Evolutionary conservation across 1,140 invertebrate species (phyloP), one percentile per base, ranked within the genome.

Genomic region (Stenopsyche tienmushanensis): DNA sequence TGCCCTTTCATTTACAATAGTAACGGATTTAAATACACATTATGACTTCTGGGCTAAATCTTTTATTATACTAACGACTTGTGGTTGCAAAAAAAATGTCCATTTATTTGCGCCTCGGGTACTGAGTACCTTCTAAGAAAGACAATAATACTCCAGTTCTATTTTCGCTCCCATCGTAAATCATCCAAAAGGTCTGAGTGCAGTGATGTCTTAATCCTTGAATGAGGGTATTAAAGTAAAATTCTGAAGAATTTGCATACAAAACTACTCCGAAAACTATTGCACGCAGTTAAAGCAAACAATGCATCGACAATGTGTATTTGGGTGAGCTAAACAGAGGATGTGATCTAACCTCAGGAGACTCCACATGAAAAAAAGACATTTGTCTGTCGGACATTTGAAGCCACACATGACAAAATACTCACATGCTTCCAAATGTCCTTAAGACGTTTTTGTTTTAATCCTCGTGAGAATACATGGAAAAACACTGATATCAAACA

Each of bases 31-130:
- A 64, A 65, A 52, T 62, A 29, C 62, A 58, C 60, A 69, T 69
- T 69, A 69, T 69, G 67, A 69, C 67, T 69, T 69, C 58, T 69
- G 67, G 17, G 45, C 62, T 62, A 65, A 69, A 62, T 57, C 63
- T 24, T 58, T 64, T 64, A 62, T 69, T 55, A 45, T 55, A 34
- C 41, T 63, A 64, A 65, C 67, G 47, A 58, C 62, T 60, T 69
- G 67, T 44, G 67, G 67, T 69, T 58, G 39, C 53, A 50, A 20
- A 41, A 53, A 67, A 23, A 44, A 17, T 44, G 49, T 49, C 44
- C 49, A 21, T 57, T 21, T 23, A 23, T 55, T 39, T 55, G 25
- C 34, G 9, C 26, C 9, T 55, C 21, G 39, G 10, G 55, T 26
- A 26, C 25, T 60, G 45, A 60, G 41, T 60, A 60, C 63, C 25